Conservation (phyloP, 2,888 invertebrate species). For the Leptodirus hochenwartii region DNA sequence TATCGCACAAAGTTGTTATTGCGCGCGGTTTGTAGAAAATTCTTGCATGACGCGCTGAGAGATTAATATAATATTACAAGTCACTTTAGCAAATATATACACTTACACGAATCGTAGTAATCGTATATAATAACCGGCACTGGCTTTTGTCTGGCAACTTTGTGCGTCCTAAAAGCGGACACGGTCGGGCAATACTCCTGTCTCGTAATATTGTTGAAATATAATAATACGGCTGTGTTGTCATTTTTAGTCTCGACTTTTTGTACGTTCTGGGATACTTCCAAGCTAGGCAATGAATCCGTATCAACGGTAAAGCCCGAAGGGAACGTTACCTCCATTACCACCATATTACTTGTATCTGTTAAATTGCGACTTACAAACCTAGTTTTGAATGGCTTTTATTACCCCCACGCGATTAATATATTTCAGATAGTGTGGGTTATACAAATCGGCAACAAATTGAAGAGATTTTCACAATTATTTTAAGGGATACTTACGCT, state of each 20-base stretch:
- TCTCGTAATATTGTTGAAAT: slow-evolving; percentile 46
- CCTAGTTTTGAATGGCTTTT: slow-evolving; percentile 30
- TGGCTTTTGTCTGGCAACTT: slow-evolving; percentile 72
- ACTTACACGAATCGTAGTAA: slow-evolving; percentile 81
- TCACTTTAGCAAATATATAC: slow-evolving; percentile 2
- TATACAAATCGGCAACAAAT: background rate
- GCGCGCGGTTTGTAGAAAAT: slow-evolving; percentile 59
- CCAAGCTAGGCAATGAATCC: slow-evolving; percentile 45
- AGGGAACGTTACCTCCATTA: slow-evolving; percentile 76
- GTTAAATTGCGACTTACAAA: slow-evolving; percentile 39
- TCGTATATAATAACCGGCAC: slow-evolving; percentile 74
- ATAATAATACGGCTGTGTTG: slow-evolving; percentile 45
- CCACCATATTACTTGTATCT: slow-evolving; percentile 69
- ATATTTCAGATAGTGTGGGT: background rate
- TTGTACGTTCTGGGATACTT: slow-evolving; percentile 38
- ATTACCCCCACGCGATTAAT: background rate
- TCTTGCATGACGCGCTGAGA: slow-evolving; percentile 60
- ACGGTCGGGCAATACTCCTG: slow-evolving; percentile 67
- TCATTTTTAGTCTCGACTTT: slow-evolving; percentile 50
- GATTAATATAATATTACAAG: slow-evolving; percentile 9
- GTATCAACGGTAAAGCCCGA: slow-evolving; percentile 79
- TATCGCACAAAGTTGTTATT: slow-evolving; percentile 59
- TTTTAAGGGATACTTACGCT: slow-evolving; percentile 32
- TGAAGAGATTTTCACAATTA: background rate
- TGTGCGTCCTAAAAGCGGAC: slow-evolving; percentile 63